These are phyloP conservation scores for Andrena trimmerana DNA, from an alignment of 2,888 invertebrate genomes.

Conservation along the genomic window DNA sequence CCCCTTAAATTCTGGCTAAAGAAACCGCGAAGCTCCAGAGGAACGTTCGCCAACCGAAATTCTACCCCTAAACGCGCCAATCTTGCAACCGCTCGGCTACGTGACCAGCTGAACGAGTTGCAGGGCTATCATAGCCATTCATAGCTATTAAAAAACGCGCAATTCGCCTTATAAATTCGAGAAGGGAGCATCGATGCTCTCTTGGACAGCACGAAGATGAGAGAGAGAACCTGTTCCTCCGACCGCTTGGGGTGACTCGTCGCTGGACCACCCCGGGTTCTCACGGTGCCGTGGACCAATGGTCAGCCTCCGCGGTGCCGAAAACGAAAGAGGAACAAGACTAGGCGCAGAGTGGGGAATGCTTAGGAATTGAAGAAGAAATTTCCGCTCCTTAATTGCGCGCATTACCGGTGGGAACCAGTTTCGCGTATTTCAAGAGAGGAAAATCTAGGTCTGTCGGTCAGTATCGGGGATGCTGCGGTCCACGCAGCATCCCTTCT, in stretches of 20 bases:
- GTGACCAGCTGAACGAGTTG: background rate
- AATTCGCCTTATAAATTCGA: constrained; percentile 24
- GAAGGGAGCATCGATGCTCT: constrained; percentile 35
- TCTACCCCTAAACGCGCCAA: background rate
- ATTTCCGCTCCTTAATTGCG: constrained; percentile 72
- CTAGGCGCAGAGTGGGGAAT: constrained; percentile 56
- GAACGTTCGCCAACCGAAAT: constrained; percentile 10
- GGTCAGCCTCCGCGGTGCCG: constrained; percentile 69
- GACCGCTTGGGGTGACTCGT: constrained; percentile 53
- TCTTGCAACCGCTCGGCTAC: background rate
- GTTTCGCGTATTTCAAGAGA: constrained; percentile 75
- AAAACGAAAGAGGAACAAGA: constrained; percentile 61
- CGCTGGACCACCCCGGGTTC: constrained; percentile 79
- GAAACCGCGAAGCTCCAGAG: background rate
- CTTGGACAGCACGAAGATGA: constrained; percentile 28
- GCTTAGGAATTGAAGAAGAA: constrained; percentile 69
- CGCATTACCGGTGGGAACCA: constrained; percentile 70
- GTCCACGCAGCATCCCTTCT: constrained; percentile 76
- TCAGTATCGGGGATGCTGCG: constrained; percentile 81
- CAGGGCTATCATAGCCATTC: background rate
- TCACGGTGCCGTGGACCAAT: constrained; percentile 80
- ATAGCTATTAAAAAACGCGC: background rate
- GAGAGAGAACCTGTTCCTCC: constrained; percentile 75
- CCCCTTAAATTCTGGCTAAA: background rate
- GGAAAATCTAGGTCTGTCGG: constrained; percentile 69